Percentiles rank a stretch among this genome's conserved stretches.
These are phyloP conservation scores for Conchocele bisecta DNA, from an alignment of 2,888 invertebrate genomes.

Conservation along the genomic window DNA sequence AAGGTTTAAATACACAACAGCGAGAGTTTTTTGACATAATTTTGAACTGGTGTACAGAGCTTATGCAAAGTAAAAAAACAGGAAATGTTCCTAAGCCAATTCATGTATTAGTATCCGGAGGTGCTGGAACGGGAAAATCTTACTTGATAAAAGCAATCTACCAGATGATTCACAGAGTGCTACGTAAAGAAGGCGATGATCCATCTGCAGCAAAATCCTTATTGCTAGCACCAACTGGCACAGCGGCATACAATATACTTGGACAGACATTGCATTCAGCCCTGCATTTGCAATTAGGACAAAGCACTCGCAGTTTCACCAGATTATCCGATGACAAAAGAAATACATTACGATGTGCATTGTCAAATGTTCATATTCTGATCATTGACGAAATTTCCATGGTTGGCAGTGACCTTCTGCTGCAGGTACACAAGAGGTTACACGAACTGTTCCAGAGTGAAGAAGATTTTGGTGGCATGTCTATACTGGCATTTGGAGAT, in stretches of 20 bases:
- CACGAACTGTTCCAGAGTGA: not conserved
- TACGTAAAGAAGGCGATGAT: conserved; percentile 19
- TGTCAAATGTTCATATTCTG: not conserved
- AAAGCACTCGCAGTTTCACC: not conserved
- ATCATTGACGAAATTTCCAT: conserved; percentile 29
- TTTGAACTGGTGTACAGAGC: conserved; percentile 13
- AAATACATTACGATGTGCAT: conserved; percentile 7
- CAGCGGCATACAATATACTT: conserved; percentile 16
- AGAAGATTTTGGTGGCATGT: not conserved
- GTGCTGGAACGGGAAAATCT: conserved; percentile 38
- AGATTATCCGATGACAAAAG: conserved; percentile 22
- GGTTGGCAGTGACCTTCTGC: conserved; percentile 19
- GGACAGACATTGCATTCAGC: conserved; percentile 21
- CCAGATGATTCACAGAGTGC: conserved; percentile 11
- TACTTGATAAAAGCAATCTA: conserved; percentile 18
- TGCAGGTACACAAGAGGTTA: conserved; percentile 6
- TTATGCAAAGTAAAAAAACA: conserved; percentile 17
- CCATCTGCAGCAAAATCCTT: conserved; percentile 9
- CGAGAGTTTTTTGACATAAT: conserved; percentile 11
- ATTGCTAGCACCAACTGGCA: conserved; percentile 15
- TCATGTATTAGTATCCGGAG: conserved; percentile 36
- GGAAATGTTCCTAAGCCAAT: conserved; percentile 23
- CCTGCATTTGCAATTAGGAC: conserved; percentile 6
- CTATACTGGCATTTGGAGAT: not conserved
- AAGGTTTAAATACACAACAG: conserved; percentile 23